Conservation (phyloP, 1,140 invertebrate species). For the Bemisia tabaci region DNA sequence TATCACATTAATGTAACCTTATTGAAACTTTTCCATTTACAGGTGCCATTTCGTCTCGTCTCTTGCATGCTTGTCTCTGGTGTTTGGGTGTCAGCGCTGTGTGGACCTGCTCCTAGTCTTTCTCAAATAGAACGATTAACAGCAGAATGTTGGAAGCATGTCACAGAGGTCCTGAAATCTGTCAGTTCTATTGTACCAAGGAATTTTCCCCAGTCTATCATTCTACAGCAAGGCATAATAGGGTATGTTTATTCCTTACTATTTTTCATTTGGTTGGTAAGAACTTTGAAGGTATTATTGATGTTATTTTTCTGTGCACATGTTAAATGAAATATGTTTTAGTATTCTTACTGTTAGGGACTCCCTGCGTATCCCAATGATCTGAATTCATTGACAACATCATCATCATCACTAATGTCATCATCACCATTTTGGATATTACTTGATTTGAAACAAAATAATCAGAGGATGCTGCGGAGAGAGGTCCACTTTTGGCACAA, state of each 20-base stretch:
- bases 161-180: conserved; percentile 46
- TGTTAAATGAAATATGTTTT: too few relatives aligned
- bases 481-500: too few relatives aligned
- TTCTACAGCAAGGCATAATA: conserved; percentile 46
- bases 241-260: conserved; percentile 37
- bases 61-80: conserved; percentile 55
- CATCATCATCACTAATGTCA: too few relatives aligned
- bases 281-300: too few relatives aligned
- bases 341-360: too few relatives aligned
- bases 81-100: conserved; percentile 59
- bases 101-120: conserved; percentile 58
- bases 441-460: too few relatives aligned
- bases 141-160: conserved; percentile 54
- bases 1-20: too few relatives aligned
- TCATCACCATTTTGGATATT: too few relatives aligned
- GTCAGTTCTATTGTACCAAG: conserved; percentile 44
- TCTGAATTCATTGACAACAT: too few relatives aligned
- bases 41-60: conserved; percentile 68
- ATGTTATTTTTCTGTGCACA: too few relatives aligned
- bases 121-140: conserved; percentile 55
- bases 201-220: conserved; percentile 44
- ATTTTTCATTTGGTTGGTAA: conserved; percentile 3
- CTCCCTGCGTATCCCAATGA: too few relatives aligned
- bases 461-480: too few relatives aligned
- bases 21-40: conserved; percentile 26